Evolutionary conservation across 2,888 invertebrate species (phyloP), one percentile per base, ranked within the genome.

Genomic region (Pyrgus malvae): DNA sequence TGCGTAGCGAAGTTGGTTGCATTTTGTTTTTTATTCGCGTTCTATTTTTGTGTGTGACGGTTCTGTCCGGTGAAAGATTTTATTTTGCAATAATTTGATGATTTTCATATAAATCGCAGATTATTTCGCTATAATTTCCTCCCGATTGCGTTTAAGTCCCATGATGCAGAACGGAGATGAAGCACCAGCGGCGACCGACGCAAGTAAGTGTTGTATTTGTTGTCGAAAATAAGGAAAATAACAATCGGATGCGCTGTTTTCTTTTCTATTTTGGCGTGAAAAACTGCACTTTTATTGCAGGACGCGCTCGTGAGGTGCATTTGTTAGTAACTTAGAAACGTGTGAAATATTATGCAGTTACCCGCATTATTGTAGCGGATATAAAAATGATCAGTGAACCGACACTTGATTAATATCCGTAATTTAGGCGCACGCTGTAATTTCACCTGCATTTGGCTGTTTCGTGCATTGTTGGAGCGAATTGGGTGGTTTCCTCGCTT

Each of bases 31-130:
- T 82, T 82, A 85, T 80, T 87, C 88, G 83, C 84, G 83, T 89
- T 90, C 90, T 90, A 90, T 90, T 90, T 89, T 90, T 86, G 88
- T 87, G 89, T 83, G 86, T 89, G 90, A 90, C 89, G 88, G 89
- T 83, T 80, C 83, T 74, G 82, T 87, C 74, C 73, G 76, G 76
- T 79, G 67, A 72, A 75, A 67, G 78, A 79, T 70, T 76, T 70
- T 74, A 79, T 72, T 83, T 84, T 78, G 72, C 71, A 74, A 75
- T 77, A 80, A 74, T 80, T 82, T 82, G 74, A 84, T 87, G 84
- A 73, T 78, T 78, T 76, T 76, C 72, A 63, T 74, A 61, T 81
- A 83, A 71, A 78, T 73, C 74, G 61, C 74, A 67, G 59, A 72
- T 76, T 73, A 76, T 68, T 68, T 67, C 66, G 64, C 67, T 67